Base-by-base conservation (phyloP, 2,797 vertebrate genomes). In the Gymnoscopelus braueri region DNA sequence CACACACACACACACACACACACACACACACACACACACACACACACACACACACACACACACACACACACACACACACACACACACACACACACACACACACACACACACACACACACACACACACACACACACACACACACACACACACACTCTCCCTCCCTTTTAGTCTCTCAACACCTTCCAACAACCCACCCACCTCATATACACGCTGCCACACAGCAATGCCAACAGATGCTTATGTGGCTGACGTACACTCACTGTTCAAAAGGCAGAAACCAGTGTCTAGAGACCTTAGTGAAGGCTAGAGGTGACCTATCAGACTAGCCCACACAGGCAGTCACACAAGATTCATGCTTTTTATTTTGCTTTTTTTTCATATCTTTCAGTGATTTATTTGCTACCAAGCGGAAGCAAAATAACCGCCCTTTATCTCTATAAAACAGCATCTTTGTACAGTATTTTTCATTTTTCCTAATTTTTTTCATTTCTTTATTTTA, bases 141-240 rank as follows among this genome's bases (percentile, higher is more conserved):
- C 32, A 35, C 32, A 35, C 5, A 35, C 32, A 65, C 74, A 48
- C 23, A 35, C 53, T n/a, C 35, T 5, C 8, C 49, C 48, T 51
- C 48, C 6, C 13, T 51, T 8, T 39, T 3, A 32, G 49, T 4
- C 24, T 52, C 50, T 29, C 50, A 53, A 54, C 51, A 4, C 51
- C 13, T 3, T 3, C 39, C 11, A 29, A 54, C 60, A 19, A 19
- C 35, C 5, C 47, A 10, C 35, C 63, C 68, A 35, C 32, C 13
- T 35, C 2, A 19, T 39, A 35, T 8, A 35, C 60, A 61, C 9
- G 74, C 76, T 60, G 74, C 69, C 62, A 26, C 75, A 71, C 63
- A 65, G 47, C 66, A 58, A 29, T 67, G 32, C 7, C 57, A 71
- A 69, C 78, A 58, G 54, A 80, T 76, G 73, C 71, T 67, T 60